Conservation (phyloP, 2,888 invertebrate species). For the Apocheima hispidaria region DNA sequence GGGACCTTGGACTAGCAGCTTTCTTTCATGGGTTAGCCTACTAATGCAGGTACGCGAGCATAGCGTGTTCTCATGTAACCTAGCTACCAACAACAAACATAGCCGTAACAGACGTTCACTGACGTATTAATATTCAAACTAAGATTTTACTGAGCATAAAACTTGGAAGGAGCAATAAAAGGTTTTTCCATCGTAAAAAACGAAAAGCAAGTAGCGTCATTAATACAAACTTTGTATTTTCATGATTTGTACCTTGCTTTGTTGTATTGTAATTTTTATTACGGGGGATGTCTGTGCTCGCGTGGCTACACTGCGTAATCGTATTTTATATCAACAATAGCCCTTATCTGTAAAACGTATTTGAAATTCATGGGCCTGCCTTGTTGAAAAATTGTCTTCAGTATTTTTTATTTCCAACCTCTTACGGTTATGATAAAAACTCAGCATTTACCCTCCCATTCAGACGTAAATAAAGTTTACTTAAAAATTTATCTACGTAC, state of each 20-base stretch:
- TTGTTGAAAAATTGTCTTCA: constrained; percentile 77
- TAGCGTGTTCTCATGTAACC: constrained; percentile 3
- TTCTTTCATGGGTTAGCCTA: no score
- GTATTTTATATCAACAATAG: constrained; percentile 82
- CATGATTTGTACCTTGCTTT: constrained; percentile 78
- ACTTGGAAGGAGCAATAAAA: constrained; percentile 61
- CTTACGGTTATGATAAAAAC: constrained; percentile 66
- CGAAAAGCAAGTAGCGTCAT: constrained; percentile 66
- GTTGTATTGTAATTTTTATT: constrained; percentile 82
- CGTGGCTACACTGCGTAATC: constrained; percentile 80
- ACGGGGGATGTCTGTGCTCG: constrained; percentile 69
- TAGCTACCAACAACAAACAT: constrained; percentile 42
- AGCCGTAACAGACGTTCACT: constrained; percentile 41
- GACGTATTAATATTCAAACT: constrained; percentile 56
- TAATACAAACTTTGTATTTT: constrained; percentile 77
- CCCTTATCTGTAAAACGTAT: constrained; percentile 81
- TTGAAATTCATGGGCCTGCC: constrained; percentile 79
- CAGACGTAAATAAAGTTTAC: constrained; percentile 59
- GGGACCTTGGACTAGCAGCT: no score
- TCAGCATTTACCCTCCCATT: constrained; percentile 52
- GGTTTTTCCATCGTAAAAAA: constrained; percentile 68
- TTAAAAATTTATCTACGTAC: constrained; percentile 56
- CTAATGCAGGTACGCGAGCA: neutral
- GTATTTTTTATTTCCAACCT: constrained; percentile 73
- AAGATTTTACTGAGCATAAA: constrained; percentile 58